phyloP scores from a whole-genome alignment of 2,797 vertebrate species.

The Ibycter americanus region DNA sequence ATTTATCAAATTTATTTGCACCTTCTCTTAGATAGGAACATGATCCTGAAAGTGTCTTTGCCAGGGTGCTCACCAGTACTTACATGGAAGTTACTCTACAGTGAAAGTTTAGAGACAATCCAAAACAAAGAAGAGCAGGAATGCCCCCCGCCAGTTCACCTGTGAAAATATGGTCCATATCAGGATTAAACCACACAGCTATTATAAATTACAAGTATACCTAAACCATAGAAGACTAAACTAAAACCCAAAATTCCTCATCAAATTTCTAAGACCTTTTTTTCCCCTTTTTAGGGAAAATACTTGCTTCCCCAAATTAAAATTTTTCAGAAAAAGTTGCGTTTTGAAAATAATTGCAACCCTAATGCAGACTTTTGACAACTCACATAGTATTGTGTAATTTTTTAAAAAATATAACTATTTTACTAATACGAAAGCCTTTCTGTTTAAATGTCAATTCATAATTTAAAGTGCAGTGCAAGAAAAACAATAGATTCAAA shows the following conservation, averaged over 20 bases:
- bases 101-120: neutral
- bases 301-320: neutral
- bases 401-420: neutral
- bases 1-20: neutral
- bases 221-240: neutral
- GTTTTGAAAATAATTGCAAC: neutral
- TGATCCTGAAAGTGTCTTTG: neutral
- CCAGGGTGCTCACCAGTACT: neutral
- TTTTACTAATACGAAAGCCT: neutral
- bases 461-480: neutral
- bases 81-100: neutral
- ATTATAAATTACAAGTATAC: neutral
- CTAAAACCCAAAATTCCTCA: neutral
- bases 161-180: neutral
- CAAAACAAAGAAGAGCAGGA: neutral
- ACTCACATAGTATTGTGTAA: neutral
- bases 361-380: neutral
- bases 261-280: neutral
- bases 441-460: conserved; percentile 24
- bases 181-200: neutral
- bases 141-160: neutral
- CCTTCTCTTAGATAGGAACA: neutral
- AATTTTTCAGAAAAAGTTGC: neutral
- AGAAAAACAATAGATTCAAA: conserved; percentile 17
- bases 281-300: neutral